Percentiles rank a stretch among this genome's conserved stretches.
Evolutionary conservation across 1,140 invertebrate genomes (phyloP).

Genomic region (Ips nitidus): DNA sequence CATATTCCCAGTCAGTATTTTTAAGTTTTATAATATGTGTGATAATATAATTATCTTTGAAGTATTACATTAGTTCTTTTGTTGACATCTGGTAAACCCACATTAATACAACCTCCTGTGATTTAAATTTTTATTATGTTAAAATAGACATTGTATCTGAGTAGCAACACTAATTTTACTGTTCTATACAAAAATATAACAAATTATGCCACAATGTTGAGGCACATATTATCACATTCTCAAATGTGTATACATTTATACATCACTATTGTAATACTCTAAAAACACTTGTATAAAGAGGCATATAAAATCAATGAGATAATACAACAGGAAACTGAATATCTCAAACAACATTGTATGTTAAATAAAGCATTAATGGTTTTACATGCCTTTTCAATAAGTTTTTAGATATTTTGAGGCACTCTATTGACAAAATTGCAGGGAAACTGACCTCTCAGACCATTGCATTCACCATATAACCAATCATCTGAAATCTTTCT

Average conservation of each 20-base stretch:
- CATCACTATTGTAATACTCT: conserved; percentile 31
- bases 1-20: conserved; percentile 20
- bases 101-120: no score
- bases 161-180: conserved; percentile 16
- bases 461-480: conserved; percentile 73
- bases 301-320: conserved; percentile 10
- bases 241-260: conserved; percentile 27
- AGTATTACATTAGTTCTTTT: neutral
- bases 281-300: conserved; percentile 5
- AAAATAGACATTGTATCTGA: conserved; percentile 25
- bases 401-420: conserved; percentile 11
- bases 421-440: conserved; percentile 69
- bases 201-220: conserved; percentile 26
- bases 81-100: no score
- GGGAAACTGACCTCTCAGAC: conserved; percentile 76
- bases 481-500: conserved; percentile 77
- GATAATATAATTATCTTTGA: neutral
- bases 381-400: neutral
- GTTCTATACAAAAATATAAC: conserved; percentile 35
- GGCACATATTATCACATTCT: conserved; percentile 37
- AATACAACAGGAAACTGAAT: neutral
- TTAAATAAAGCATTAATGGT: neutral
- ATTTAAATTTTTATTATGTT: conserved; percentile 12
- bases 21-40: conserved; percentile 6
- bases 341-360: neutral